Evolutionary conservation across 1,140 invertebrate genomes (phyloP).

Genomic region (Globodera rostochiensis): DNA sequence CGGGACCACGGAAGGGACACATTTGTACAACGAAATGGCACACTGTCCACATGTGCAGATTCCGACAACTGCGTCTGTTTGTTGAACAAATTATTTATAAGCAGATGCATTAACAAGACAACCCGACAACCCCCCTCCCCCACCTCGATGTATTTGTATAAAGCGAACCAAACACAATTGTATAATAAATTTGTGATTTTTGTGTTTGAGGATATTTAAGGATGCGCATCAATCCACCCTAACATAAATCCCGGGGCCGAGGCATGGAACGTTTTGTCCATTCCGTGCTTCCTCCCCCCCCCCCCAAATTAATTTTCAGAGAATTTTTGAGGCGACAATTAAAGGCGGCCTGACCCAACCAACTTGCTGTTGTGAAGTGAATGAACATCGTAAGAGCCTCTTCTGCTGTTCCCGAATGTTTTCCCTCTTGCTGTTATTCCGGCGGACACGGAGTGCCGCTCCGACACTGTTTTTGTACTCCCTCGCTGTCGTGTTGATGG

Average conservation of each 20-base stretch:
- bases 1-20: constrained; percentile 36
- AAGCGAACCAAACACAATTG: background rate
- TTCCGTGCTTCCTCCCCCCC: too few relatives aligned
- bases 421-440: constrained; percentile 13
- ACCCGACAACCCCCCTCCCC: too few relatives aligned
- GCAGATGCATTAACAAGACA: too few relatives aligned
- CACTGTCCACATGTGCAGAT: background rate
- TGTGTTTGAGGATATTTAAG: background rate
- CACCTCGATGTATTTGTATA: constrained; percentile 11
- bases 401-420: constrained; percentile 21
- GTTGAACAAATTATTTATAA: constrained; percentile 17
- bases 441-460: constrained; percentile 41
- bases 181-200: background rate
- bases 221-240: too few relatives aligned
- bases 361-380: constrained; percentile 6
- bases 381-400: constrained; percentile 5
- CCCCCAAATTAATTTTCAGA: too few relatives aligned
- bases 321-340: too few relatives aligned
- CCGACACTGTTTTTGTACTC: constrained; percentile 45
- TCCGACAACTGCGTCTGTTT: background rate
- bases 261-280: background rate
- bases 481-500: constrained; percentile 46
- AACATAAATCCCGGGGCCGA: too few relatives aligned
- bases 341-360: too few relatives aligned
- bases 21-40: constrained; percentile 35